Evolutionary conservation across 2,113 vertebrate genomes (phyloP), one percentile per base, ranked within the genome.

Genomic region (Chaetorhynchus papuensis): DNA sequence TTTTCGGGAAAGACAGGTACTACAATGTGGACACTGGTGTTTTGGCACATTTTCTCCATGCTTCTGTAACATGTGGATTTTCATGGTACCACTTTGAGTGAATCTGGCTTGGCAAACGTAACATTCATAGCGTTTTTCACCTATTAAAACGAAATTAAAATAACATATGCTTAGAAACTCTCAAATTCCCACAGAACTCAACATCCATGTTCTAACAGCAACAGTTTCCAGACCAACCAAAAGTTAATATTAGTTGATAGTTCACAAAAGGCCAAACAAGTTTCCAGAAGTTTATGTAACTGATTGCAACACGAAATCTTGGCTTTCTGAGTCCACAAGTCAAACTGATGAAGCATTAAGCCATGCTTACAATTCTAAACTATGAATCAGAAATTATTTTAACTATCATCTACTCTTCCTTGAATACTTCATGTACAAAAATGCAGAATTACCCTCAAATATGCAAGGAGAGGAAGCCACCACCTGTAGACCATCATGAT

Each of bases 121-220:
- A 87, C 98, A 98, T 4, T 97, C 94, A 11, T 97, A 98, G 2
- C 92, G 96, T 87, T 98, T 98, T 96, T 98, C 98, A 21, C 98
- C 98, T 98, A 75, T 5, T 35, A 52, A 59, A 9, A 9, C 31
- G 3, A 31, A 17, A 69, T 80, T 45, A 79, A 78, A 89, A 47
- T 27, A 61, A 53, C 22, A 69, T 6, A 39, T 4, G 4, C 18
- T 93, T 61, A 80, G n/a, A 52, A 94, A 57, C 2, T 60, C 28
- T 81, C 56, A 75, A 84, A 69, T 61, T 76, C 10, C n/a, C 49
- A 53, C 8, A 37, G n/a, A 84, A n/a, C 10, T 74, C 42, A 75
- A 59, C 19, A 66, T 39, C 11, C 42, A 13, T 5, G 8, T 26
- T 77, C 24, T 52, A 72, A 70, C 23, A 79, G 49, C 47, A 76